Conservation (phyloP, 2,888 invertebrate genomes). For the Eurytoma californica region DNA sequence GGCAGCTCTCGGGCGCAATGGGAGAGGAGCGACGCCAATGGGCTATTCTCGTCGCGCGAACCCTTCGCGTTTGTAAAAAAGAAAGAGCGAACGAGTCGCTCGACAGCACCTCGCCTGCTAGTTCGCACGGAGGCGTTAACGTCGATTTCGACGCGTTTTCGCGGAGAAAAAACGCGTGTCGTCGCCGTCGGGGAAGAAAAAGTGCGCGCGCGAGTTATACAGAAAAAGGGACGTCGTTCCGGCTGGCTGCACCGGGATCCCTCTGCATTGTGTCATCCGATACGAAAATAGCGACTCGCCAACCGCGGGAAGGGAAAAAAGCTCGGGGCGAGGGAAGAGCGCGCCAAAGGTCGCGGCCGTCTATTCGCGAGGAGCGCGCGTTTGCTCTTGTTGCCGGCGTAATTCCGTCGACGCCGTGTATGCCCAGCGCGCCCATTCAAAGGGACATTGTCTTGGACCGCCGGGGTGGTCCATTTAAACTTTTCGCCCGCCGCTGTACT, state of each 20-base stretch:
- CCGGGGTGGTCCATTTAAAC: constrained; percentile 50
- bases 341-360: background rate
- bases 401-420: constrained; percentile 41
- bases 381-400: constrained; percentile 33
- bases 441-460: constrained; percentile 42
- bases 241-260: background rate
- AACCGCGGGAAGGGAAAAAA: background rate
- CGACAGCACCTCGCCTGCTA: constrained; percentile 32
- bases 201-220: background rate
- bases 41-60: constrained; percentile 14
- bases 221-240: constrained; percentile 9
- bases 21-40: constrained; percentile 21
- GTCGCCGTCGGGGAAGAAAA: background rate
- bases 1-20: background rate
- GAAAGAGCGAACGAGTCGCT: constrained; percentile 28
- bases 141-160: constrained; percentile 60
- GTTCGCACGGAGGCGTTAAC: constrained; percentile 64
- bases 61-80: constrained; percentile 31
- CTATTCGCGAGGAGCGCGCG: background rate
- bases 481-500: constrained; percentile 16
- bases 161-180: constrained; percentile 26
- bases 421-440: constrained; percentile 32
- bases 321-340: background rate
- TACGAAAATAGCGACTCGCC: constrained; percentile 38
- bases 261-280: constrained; percentile 48